phyloP scores from a whole-genome alignment of 2,113 vertebrate species.

The Plestiodon gilberti region DNA sequence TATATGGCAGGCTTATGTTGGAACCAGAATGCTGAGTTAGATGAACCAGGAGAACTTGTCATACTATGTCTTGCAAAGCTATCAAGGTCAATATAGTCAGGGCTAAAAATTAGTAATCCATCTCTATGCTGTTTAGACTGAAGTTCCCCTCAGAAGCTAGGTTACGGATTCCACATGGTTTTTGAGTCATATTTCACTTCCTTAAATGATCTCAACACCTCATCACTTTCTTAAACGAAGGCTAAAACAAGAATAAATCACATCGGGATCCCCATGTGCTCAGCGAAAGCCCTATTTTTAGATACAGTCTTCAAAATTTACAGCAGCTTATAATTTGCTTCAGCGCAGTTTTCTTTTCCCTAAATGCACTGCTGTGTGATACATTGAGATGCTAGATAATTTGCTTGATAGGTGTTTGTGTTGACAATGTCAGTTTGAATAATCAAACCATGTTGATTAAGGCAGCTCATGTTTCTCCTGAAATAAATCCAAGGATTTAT shows the following conservation, averaged over 20 bases:
- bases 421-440: conserved; percentile 33
- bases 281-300: conserved; percentile 13
- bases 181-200: background rate
- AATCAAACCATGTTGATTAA: conserved; percentile 49
- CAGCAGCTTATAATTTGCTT: background rate
- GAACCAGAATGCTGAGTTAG: no score
- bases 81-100: background rate
- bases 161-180: background rate
- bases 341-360: background rate
- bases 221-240: background rate
- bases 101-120: background rate
- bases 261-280: background rate
- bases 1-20: no score
- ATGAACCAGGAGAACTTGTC: no score
- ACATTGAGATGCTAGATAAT: conserved; percentile 3
- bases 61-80: no score
- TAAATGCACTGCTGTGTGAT: background rate
- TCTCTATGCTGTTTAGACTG: background rate
- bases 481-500: conserved; percentile 22
- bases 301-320: background rate
- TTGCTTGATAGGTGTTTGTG: background rate
- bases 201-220: background rate
- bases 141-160: background rate
- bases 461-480: conserved; percentile 1
- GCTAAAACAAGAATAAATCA: conserved; percentile 3